Evolutionary conservation across 2,113 vertebrate genomes (phyloP).

Genomic region (Cynoglossus semilaevis): DNA sequence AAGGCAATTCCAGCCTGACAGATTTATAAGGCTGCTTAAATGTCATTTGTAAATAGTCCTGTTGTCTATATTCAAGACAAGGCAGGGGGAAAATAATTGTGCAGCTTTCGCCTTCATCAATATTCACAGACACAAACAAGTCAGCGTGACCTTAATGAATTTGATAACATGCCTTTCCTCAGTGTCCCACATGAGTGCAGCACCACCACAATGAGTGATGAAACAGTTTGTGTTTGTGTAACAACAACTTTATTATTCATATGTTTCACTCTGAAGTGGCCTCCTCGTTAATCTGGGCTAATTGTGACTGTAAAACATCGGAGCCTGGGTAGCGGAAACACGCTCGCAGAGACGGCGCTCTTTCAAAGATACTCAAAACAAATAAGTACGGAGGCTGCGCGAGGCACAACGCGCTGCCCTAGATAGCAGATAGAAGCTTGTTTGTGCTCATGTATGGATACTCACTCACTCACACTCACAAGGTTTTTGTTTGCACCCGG

Average conservation of each 20-base stretch:
- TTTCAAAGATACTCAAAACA: slow-evolving; percentile 49
- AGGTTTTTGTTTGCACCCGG: slow-evolving; percentile 14
- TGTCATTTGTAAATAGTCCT: slow-evolving; percentile 7
- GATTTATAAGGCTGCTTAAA: slow-evolving; percentile 11
- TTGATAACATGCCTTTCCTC: slow-evolving; percentile 44
- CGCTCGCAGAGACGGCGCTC: slow-evolving; percentile 50
- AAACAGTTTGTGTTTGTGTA: slow-evolving; percentile 60
- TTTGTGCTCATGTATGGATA: slow-evolving; percentile 20
- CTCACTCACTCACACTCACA: not conserved
- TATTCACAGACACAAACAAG: slow-evolving; percentile 47
- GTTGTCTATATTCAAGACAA: slow-evolving; percentile 10
- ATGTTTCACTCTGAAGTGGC: slow-evolving; percentile 58
- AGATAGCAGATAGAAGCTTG: slow-evolving; percentile 41
- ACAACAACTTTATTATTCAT: slow-evolving; percentile 71
- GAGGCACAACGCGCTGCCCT: slow-evolving; percentile 58
- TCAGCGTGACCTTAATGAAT: slow-evolving; percentile 53
- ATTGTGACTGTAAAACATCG: slow-evolving; percentile 68
- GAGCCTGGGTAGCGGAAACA: slow-evolving; percentile 52
- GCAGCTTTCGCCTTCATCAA: slow-evolving; percentile 31
- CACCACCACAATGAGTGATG: slow-evolving; percentile 56
- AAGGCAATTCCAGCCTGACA: slow-evolving; percentile 1
- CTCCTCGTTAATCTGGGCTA: slow-evolving; percentile 71
- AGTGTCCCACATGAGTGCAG: slow-evolving; percentile 22
- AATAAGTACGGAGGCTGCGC: slow-evolving; percentile 46
- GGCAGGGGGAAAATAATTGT: slow-evolving; percentile 2